A percentile compares a stretch with the other conserved stretches of the same genome.
Conservation (phyloP, 2,797 vertebrate species). For the Sciaenops ocellatus region DNA sequence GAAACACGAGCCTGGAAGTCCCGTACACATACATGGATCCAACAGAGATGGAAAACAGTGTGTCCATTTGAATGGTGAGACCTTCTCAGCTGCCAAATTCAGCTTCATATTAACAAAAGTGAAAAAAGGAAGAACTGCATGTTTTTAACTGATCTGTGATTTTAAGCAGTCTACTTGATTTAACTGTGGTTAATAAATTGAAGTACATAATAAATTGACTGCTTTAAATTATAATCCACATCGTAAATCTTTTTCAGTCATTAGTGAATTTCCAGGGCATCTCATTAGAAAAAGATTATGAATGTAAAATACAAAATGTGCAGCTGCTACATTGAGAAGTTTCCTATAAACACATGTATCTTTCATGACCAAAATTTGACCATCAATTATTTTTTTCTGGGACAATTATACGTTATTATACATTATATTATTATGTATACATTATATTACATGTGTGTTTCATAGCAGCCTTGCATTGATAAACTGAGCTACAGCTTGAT, state of each 20-base stretch:
- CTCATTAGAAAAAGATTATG: neutral
- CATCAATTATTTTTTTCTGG: neutral
- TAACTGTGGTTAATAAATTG: too few relatives aligned
- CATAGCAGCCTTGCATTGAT: neutral
- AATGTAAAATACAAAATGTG: neutral
- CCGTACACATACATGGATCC: slow-evolving; percentile 74
- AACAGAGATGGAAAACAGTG: slow-evolving; percentile 62
- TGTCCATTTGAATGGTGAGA: slow-evolving; percentile 56
- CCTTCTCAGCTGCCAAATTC: neutral
- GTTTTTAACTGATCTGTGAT: neutral
- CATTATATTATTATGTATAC: too few relatives aligned
- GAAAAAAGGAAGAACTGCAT: neutral
- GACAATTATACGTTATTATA: too few relatives aligned
- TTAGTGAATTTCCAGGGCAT: neutral
- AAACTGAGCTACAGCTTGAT: neutral
- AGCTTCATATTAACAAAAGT: neutral
- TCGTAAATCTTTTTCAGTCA: neutral
- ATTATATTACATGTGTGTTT: neutral
- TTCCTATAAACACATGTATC: neutral
- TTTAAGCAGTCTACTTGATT: neutral
- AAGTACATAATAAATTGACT: too few relatives aligned
- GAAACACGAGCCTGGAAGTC: slow-evolving; percentile 49
- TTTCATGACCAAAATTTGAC: neutral
- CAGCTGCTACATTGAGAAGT: neutral
- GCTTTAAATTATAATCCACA: neutral